Evolutionary conservation across 2,113 vertebrate species (phyloP), one percentile per base, ranked within the genome.

Genomic region (Anolis sagrei): DNA sequence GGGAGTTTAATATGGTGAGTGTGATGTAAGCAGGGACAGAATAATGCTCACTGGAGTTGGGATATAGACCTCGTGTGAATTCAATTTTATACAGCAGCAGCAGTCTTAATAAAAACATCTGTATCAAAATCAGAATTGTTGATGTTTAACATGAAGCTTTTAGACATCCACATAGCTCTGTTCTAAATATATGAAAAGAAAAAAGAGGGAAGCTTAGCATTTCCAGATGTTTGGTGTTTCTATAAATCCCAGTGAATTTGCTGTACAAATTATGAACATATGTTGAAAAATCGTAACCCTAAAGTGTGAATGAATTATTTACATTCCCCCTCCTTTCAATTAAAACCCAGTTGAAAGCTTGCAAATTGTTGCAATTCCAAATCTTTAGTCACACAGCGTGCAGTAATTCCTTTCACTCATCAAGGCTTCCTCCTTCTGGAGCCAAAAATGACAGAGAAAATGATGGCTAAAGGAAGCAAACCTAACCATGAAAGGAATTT

Each of bases 221-320:
- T 89, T 88, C 69, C 58, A 83, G 36, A 21, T 91, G 16, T 9
- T 88, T 86, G 48, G 16, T 86, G 14, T 74, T 88, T 90, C 13
- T 87, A 49, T 36, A 36, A 75, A 34, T 92, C 11, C 34, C 39
- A 89, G 44, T 58, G 5, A 64, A 58, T 83, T 91, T 29, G 32
- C 44, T 84, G 81, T 76, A 5, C 6, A 34, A 81, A 76, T 87
- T 61, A 84, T 89, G 82, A 86, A 39, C 89, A 88, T 79, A 1
- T 39, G 87, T 9, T 81, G 5, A 82, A 74, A 69, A 58, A 75
- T 61, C n/a, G 84, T 72, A 27, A 68, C 13, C 84, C 27, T 76
- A 61, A 76, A 89, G 21, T 68, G 13, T 44, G 3, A 80, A 11
- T 73, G 64, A 85, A 76, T 85, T 87, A 44, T 87, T 90, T 86